Base-by-base conservation (phyloP, 2,888 invertebrate genomes). In the Lepidocyrtinus sp. region DNA sequence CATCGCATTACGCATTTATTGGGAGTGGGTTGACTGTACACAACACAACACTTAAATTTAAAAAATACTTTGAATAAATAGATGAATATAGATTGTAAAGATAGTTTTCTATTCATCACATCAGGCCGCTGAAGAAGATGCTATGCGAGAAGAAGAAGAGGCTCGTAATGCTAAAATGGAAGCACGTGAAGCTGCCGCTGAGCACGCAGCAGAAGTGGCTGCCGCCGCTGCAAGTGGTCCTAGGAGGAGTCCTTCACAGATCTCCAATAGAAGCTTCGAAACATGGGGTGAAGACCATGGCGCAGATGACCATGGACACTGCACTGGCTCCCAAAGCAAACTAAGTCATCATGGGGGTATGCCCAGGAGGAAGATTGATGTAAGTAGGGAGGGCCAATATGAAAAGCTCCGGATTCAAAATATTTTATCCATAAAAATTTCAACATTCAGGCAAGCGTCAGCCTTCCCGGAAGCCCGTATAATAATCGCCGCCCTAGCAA, bases 101-200 rank as follows among this genome's bases (percentile, higher is more conserved):
- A n/a, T n/a, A n/a, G n/a, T n/a, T n/a, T n/a, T n/a, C n/a, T n/a
- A n/a, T n/a, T n/a, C n/a, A n/a, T n/a, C n/a, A n/a, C n/a, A n/a
- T n/a, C n/a, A n/a, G n/a, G n/a, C n/a, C n/a, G 97, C 96, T 62
- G 97, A 98, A 90, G 97, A 97, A 89, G 96, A 96, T 90, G 96
- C 96, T 79, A 93, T 96, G 88, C 93, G 84, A 46, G n/a, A n/a
- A n/a, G n/a, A n/a, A n/a, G n/a, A n/a, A n/a, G n/a, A n/a, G n/a
- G n/a, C n/a, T n/a, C n/a, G n/a, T n/a, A n/a, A n/a, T n/a, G n/a
- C n/a, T n/a, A n/a, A n/a, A n/a, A 83, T 92, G 92, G 87, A 91
- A 92, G 87, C n/a, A n/a, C n/a, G n/a, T n/a, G n/a, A n/a, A n/a
- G n/a, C n/a, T n/a, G n/a, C n/a, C n/a, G n/a, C n/a, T n/a, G n/a